Conservation (phyloP, 2,888 invertebrate species). For the Dimorphilus gyrociliatus region DNA sequence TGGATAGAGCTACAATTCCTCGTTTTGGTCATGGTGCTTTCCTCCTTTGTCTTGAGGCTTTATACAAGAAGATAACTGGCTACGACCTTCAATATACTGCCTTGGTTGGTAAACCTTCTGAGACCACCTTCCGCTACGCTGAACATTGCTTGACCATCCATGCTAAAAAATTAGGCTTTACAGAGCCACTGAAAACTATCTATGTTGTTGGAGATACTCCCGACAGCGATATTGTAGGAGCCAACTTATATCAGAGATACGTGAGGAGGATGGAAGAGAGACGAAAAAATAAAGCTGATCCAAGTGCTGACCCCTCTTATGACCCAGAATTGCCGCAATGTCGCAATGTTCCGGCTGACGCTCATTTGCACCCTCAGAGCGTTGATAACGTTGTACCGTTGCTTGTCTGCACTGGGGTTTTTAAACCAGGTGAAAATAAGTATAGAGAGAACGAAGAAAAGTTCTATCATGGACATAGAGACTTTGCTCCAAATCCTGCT, state of each 20-base stretch:
- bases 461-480: constrained; percentile 28
- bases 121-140: constrained; percentile 34
- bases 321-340: constrained; percentile 18
- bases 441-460: constrained; percentile 9
- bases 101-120: constrained; percentile 35
- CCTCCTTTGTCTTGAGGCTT: constrained; percentile 31
- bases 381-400: constrained; percentile 23
- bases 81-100: constrained; percentile 26
- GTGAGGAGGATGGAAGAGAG: constrained; percentile 12
- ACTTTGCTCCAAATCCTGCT: constrained; percentile 25
- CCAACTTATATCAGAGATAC: constrained; percentile 33
- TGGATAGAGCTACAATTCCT: constrained; percentile 36
- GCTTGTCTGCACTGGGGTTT: constrained; percentile 34
- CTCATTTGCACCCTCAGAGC: constrained; percentile 21
- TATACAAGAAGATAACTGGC: constrained; percentile 36
- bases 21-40: constrained; percentile 37
- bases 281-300: constrained; percentile 8
- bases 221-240: constrained; percentile 33
- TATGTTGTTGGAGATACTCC: constrained; percentile 37
- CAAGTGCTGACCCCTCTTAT: too few relatives aligned
- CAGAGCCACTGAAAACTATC: constrained; percentile 24
- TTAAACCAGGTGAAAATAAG: constrained; percentile 18
- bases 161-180: constrained; percentile 25
- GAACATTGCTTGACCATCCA: constrained; percentile 28
- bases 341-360: constrained; percentile 21